These are phyloP conservation scores for Stegastes partitus DNA, from an alignment of 2,113 vertebrate species.

Conservation along the genomic window DNA sequence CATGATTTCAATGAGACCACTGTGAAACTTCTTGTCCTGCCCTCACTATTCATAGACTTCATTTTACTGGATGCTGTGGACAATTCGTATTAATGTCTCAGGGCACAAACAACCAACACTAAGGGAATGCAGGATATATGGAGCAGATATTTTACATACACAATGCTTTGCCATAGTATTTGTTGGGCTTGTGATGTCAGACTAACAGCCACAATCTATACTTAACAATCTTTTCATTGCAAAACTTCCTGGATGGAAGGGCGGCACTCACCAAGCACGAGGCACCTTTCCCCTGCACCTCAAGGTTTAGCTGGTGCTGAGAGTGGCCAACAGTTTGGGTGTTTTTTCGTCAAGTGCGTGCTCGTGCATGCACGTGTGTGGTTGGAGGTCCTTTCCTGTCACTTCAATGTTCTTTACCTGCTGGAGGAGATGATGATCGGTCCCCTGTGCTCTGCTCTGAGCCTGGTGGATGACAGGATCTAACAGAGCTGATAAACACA, in stretches of 20 bases:
- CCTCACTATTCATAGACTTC: too few species aligned
- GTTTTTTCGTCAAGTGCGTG: slow-evolving; percentile 40
- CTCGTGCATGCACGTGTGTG: slow-evolving; percentile 26
- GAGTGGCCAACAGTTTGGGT: slow-evolving; percentile 49
- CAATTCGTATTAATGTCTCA: too few species aligned
- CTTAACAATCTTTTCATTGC: too few species aligned
- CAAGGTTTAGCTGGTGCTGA: slow-evolving; percentile 15
- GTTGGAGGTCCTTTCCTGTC: slow-evolving; percentile 76
- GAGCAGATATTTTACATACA: too few species aligned
- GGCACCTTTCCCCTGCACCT: slow-evolving; percentile 21
- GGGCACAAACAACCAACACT: too few species aligned
- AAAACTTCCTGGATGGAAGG: background rate
- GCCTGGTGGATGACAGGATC: slow-evolving; percentile 79
- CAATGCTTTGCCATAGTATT: too few species aligned
- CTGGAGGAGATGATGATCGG: slow-evolving; percentile 72
- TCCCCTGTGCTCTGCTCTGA: slow-evolving; percentile 72
- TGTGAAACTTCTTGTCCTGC: too few species aligned
- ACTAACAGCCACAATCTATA: too few species aligned
- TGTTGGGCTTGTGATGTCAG: too few species aligned
- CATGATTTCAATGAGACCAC: too few species aligned
- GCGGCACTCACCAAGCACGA: background rate
- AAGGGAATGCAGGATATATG: too few species aligned
- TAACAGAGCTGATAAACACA: slow-evolving; percentile 84
- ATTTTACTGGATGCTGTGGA: too few species aligned
- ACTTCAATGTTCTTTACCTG: slow-evolving; percentile 80